A percentile compares a stretch with the other conserved stretches of the same genome.
phyloP scores from a whole-genome alignment of 2,797 vertebrate genomes.

The Arnoldichthys spilopterus region DNA sequence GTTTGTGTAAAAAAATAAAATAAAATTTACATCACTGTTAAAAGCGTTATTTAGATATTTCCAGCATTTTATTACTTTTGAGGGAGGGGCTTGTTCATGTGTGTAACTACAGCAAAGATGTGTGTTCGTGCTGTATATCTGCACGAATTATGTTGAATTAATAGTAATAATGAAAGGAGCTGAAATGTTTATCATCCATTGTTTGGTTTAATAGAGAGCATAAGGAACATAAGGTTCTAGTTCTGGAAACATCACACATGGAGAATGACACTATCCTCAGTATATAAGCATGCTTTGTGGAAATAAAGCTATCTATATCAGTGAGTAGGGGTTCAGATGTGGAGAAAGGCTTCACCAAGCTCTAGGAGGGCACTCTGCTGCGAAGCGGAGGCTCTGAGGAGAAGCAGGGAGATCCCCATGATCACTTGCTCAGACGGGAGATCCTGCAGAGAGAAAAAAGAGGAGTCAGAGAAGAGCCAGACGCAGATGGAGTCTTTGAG shows the following conservation, averaged over 20 bases:
- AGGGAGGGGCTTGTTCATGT: neutral
- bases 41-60: neutral
- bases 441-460: conserved; percentile 69
- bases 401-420: conserved; percentile 83
- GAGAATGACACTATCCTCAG: conserved; percentile 9
- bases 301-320: conserved; percentile 31
- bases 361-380: conserved; percentile 86
- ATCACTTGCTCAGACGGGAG: conserved; percentile 82
- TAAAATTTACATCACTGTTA: too few species aligned
- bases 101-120: neutral
- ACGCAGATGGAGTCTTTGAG: conserved; percentile 36
- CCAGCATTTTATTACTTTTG: neutral
- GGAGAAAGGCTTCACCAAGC: conserved; percentile 80
- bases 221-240: neutral
- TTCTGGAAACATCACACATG: neutral
- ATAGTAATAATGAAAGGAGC: neutral
- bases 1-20: too few species aligned
- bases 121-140: too few species aligned
- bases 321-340: conserved; percentile 1
- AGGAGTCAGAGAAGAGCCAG: conserved; percentile 16
- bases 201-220: neutral
- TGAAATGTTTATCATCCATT: neutral
- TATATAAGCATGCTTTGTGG: conserved; percentile 1
- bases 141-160: neutral
- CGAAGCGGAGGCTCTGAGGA: conserved; percentile 82